Evolutionary conservation across 2,797 vertebrate species (phyloP), one percentile per base, ranked within the genome.

Genomic region (Atherinosoma microstoma): DNA sequence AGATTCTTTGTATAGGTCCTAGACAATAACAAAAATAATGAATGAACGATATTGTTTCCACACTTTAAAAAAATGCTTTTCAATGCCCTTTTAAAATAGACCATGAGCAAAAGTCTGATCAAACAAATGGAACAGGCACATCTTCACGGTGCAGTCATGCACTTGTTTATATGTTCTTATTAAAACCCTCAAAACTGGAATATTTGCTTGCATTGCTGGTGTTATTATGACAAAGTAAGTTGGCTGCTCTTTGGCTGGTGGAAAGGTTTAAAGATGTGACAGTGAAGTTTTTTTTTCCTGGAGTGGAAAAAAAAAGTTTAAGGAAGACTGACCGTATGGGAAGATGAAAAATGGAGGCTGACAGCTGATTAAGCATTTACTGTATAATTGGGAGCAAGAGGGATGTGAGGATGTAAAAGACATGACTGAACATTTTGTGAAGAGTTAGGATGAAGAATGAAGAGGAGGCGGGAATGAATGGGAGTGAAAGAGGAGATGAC

Each of bases 301-400:
- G 13, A 20, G 16, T 36, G 29, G 32, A 29, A 4, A 61, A 69
- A 32, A 61, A 80, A 77, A 30, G 38, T 32, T 63, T 58, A 45
- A 60, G 61, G 32, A 34, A 67, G 68, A 76, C 57, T 56, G 68
- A 78, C 79, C 60, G 59, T 67, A 68, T 65, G 64, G 61, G 59
- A 67, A 56, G 80, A 67, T 65, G 51, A 73, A 60, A 68, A 84
- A 85, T 79, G 49, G 64, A 65, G 68, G 70, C 68, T 70, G 76
- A 74, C 76, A 75, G 76, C 84, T 84, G 78, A 89, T 87, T 84
- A 75, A 81, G 68, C 74, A 70, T 86, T 80, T 87, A 67, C 82
- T 54, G 15, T 83, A 72, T 87, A 73, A 80, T 78, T 82, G 67
- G 70, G 40, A 73, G 78, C 64, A 73, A 66, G 73, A 82, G 64